These are phyloP conservation scores for Crambe crambe DNA, from an alignment of 37 sponge, comb jelly and placozoan species.

Conservation along the genomic window DNA sequence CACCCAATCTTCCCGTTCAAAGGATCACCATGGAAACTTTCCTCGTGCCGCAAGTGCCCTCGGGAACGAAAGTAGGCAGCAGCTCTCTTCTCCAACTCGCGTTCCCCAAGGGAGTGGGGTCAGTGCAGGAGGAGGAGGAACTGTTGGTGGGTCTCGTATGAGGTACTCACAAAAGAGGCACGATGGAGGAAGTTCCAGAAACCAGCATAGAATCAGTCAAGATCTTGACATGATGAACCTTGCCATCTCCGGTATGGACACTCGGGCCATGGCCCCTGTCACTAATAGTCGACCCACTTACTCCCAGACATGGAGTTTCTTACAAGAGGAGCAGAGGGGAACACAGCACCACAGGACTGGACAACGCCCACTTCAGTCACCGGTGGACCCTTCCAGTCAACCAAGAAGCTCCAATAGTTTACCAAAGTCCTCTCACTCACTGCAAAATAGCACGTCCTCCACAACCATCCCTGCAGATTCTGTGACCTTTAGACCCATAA, in stretches of 20 bases:
- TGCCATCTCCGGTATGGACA: conserved; percentile 48
- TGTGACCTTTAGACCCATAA: conserved; percentile 19
- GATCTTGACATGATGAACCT: conserved; percentile 44
- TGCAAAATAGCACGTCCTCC: not conserved
- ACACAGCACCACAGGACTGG: not conserved
- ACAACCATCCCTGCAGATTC: not conserved
- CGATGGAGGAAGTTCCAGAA: not conserved
- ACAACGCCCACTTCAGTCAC: not conserved
- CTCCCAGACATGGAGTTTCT: not conserved
- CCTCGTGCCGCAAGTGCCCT: not conserved
- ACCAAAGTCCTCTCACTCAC: not conserved
- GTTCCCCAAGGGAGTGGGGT: not conserved
- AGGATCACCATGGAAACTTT: not conserved
- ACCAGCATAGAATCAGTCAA: conserved; percentile 23
- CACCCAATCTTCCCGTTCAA: not conserved
- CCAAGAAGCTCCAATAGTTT: no score
- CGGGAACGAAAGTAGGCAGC: not conserved
- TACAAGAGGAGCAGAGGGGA: not conserved
- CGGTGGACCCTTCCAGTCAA: no score
- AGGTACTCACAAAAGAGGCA: conserved; percentile 3
- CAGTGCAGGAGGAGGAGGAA: not conserved
- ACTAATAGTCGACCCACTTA: not conserved
- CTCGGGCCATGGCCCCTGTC: not conserved
- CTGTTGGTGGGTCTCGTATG: not conserved
- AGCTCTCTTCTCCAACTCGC: no score